Base-by-base conservation (phyloP, 2,113 vertebrate genomes). In the Pelecanoides urinatrix region DNA sequence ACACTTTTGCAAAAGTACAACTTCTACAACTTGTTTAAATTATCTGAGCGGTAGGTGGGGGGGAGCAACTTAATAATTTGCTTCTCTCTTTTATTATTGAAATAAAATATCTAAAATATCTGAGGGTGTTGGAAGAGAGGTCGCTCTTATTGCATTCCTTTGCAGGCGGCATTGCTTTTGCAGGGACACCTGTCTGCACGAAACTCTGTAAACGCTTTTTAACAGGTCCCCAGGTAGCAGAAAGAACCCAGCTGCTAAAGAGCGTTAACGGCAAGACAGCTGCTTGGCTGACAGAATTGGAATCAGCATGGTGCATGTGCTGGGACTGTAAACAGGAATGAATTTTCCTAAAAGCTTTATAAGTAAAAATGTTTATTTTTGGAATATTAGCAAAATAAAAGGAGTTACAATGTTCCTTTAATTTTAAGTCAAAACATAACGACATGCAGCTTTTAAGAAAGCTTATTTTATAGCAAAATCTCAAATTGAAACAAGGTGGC, bases 311-410 rank as follows among this genome's bases (percentile, higher is more conserved):
- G 75, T 95, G 86, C 94, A 96, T 97, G 94, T 96, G 97, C 90
- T 80, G 79, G 53, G 85, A 74, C 63, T 96, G 96, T 98, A 98
- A 98, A 98, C 92, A 98, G 92, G 97, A 98, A 98, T 98, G 97
- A 98, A 98, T 98, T 98, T 98, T 98, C 98, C 96, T 96, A 97
- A 98, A 97, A 94, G 92, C 96, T 98, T 98, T 98, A 96, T 87
- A 96, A 98, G 96, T 97, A 96, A 98, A 97, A 98, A 97, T 96
- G 94, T 98, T 98, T 98, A 97, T 98, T 98, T 98, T 97, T 94
- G 96, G 95, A 98, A 97, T 98, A 98, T 98, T 98, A 98, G 94
- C 95, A 98, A 97, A 98, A 98, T 97, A 97, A 98, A 98, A 98
- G 97, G 95, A 92, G 74, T 97, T 97, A 95, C 42, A 8, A 75